Evolutionary conservation across 1,140 invertebrate species (phyloP).

Genomic region (Pygmarrhopalites habei): DNA sequence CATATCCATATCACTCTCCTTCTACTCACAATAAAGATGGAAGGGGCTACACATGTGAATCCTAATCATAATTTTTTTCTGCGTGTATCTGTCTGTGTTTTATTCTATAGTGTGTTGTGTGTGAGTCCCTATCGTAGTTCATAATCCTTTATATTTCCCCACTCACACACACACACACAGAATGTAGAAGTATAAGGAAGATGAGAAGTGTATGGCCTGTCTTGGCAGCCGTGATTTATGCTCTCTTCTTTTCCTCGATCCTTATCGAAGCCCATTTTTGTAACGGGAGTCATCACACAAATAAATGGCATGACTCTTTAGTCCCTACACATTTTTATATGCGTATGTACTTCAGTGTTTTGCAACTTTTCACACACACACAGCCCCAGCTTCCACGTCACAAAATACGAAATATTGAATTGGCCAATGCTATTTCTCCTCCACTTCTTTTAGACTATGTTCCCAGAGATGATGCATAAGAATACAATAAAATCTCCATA

Average conservation of each 20-base stretch:
- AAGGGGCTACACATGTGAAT: too few species aligned
- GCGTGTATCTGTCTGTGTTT: too few species aligned
- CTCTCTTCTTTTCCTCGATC: conserved; percentile 7
- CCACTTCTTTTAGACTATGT: neutral
- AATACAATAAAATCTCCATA: neutral
- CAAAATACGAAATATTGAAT: neutral
- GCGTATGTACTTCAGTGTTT: neutral
- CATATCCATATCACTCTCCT: too few species aligned
- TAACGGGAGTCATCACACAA: conserved; percentile 21
- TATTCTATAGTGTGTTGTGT: too few species aligned
- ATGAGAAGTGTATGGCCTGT: neutral
- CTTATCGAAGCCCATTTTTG: conserved; percentile 22
- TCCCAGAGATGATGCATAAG: neutral
- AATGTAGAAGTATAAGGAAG: too few species aligned
- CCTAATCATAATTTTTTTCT: too few species aligned
- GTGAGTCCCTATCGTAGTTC: too few species aligned
- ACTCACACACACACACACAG: too few species aligned
- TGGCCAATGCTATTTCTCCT: neutral
- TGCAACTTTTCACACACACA: neutral
- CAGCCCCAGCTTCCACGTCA: neutral
- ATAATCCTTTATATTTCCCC: too few species aligned
- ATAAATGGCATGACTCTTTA: too few species aligned
- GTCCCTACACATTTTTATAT: too few species aligned
- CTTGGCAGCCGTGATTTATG: neutral
- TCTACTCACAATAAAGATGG: too few species aligned